A percentile compares a stretch with the other conserved stretches of the same genome.
phyloP scores from a whole-genome alignment of 2,888 invertebrate species.

The Callimorpha dominula region DNA sequence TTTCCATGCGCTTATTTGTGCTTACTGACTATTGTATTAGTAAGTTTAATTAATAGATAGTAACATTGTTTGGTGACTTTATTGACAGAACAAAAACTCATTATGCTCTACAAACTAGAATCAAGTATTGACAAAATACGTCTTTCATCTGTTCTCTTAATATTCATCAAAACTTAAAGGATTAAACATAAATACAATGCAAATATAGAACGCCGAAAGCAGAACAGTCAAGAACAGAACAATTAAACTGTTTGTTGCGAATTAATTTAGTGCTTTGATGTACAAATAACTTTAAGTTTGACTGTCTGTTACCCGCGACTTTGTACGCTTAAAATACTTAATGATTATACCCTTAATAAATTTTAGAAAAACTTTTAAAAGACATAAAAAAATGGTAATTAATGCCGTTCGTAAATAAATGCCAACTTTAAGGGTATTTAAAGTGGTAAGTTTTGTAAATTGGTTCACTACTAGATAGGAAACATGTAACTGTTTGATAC shows the following conservation, averaged over 20 bases:
- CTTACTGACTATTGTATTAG: too few relatives aligned
- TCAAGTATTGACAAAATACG: not conserved
- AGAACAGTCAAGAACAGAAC: conserved; percentile 20
- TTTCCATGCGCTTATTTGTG: too few relatives aligned
- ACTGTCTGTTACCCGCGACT: too few relatives aligned
- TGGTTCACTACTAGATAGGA: too few relatives aligned
- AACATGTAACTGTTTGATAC: too few relatives aligned
- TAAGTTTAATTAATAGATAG: not conserved
- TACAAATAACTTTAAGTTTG: conserved; percentile 19
- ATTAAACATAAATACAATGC: conserved; percentile 22
- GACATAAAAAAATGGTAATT: too few relatives aligned
- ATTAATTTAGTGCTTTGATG: conserved; percentile 26
- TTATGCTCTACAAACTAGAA: not conserved
- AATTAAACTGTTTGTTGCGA: conserved; percentile 21
- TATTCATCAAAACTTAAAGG: conserved; percentile 10
- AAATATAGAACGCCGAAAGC: conserved; percentile 22
- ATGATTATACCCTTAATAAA: too few relatives aligned
- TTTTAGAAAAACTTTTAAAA: too few relatives aligned
- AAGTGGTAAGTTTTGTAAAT: too few relatives aligned
- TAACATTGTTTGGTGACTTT: not conserved
- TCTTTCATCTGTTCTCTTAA: not conserved
- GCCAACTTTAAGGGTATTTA: too few relatives aligned
- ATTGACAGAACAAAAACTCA: conserved; percentile 2
- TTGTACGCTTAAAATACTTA: too few relatives aligned
- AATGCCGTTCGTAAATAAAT: too few relatives aligned